Conservation (phyloP, 2,888 invertebrate species). For the Nemoura dubitans region DNA sequence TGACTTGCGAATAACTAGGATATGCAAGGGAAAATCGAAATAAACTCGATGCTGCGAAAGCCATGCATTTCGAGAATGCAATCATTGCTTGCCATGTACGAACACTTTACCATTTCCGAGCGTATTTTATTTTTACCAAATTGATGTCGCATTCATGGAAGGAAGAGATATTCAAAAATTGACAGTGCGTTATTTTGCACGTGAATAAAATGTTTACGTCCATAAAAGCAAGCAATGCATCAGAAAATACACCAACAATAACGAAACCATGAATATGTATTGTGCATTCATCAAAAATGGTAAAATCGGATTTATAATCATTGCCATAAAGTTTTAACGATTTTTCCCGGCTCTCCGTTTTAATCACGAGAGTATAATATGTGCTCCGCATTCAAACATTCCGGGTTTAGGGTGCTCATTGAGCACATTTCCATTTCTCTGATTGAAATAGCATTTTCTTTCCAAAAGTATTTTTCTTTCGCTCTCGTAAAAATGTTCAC, state of each 20-base stretch:
- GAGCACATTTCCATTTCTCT: conserved; percentile 31
- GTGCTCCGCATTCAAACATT: not conserved
- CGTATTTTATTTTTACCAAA: not conserved
- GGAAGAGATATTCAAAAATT: conserved; percentile 7
- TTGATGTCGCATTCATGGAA: conserved; percentile 12
- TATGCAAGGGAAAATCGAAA: not conserved
- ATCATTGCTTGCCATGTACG: conserved; percentile 7
- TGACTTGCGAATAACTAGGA: not conserved
- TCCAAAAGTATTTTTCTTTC: conserved; percentile 17
- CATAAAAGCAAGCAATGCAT: not conserved
- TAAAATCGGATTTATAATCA: conserved; percentile 1
- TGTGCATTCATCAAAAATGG: not conserved
- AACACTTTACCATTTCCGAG: not conserved
- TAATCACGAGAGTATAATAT: conserved; percentile 4
- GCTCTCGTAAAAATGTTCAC: conserved; percentile 15
- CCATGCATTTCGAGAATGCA: not conserved
- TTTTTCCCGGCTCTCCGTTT: not conserved
- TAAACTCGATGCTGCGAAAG: not conserved
- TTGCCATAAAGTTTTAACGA: not conserved
- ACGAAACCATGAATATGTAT: not conserved
- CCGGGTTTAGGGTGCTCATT: not conserved
- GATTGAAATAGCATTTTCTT: conserved; percentile 15
- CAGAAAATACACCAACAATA: not conserved
- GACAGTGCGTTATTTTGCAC: conserved; percentile 7
- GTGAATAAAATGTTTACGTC: conserved; percentile 1